Base-by-base conservation (phyloP, 2,797 vertebrate species). In the Aeoliscus strigatus region DNA sequence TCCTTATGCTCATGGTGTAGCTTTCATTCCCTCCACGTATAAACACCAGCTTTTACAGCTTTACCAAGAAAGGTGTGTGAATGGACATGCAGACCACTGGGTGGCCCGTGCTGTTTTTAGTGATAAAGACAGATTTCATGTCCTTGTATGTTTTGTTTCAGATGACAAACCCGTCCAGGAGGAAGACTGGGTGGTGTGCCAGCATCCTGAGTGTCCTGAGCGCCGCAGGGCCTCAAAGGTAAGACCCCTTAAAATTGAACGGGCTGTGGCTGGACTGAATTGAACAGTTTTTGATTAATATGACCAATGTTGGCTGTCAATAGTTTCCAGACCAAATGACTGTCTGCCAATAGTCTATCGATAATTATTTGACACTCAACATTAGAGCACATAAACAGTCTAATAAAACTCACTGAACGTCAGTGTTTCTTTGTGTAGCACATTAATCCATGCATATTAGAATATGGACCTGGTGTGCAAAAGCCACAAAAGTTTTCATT, bases 221-320 rank as follows among this genome's bases (percentile, higher is more conserved):
- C 89, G 83, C 40, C 79, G 88, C 31, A 86, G 89, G 8, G 92
- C 91, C 0, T 72, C 86, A 13, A 93, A 96, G 93, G 95, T 97
- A 91, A 79, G 79, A 78, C 78, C 62, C 6, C 9, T 4, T 11
- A 17, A 23, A 49, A 8, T 13, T 21, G 14, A 11, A 14, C 16
- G 12, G 3, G 6, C n/a, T n/a, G n/a, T n/a, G n/a, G n/a, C n/a
- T n/a, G 24, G 24, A 25, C 24, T 25, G 24, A 25, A 21, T 21
- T 6, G 18, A 6, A 21, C 18, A 3, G 18, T 3, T 21, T 21
- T 21, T 21, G 6, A 21, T 21, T 21, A 21, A 21, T 21, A n/a
- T n/a, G n/a, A n/a, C n/a, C n/a, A n/a, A n/a, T n/a, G n/a, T n/a
- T n/a, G n/a, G n/a, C n/a, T n/a, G n/a, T n/a, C n/a, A n/a, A n/a